Conservation (phyloP, 1,140 invertebrate species). For the Ceratina japonica region DNA sequence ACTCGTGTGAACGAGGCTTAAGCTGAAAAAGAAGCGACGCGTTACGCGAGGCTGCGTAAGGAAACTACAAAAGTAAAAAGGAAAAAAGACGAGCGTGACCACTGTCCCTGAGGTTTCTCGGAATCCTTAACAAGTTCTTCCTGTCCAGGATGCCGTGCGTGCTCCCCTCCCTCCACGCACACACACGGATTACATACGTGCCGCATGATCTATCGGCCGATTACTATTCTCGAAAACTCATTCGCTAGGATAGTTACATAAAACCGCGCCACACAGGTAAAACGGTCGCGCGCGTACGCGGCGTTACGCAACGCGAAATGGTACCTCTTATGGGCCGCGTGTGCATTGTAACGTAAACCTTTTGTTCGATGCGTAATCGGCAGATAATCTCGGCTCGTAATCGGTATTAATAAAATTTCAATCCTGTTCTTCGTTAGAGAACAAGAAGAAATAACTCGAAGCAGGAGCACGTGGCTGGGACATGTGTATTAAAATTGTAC, state of each 20-base stretch:
- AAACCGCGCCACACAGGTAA: constrained; percentile 7
- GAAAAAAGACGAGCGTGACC: not conserved
- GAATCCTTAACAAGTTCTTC: constrained; percentile 16
- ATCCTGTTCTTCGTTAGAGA: no score
- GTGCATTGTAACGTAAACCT: constrained; percentile 32
- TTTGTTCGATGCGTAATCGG: not conserved
- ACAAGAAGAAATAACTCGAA: no score
- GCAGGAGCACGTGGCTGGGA: no score
- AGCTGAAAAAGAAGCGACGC: constrained; percentile 8
- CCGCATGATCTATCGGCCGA: constrained; percentile 25
- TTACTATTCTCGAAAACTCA: constrained; percentile 40
- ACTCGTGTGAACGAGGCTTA: not conserved
- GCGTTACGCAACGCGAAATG: constrained; percentile 36
- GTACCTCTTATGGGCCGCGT: not conserved
- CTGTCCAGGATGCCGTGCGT: not conserved
- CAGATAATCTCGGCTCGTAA: no score
- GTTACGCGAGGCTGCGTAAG: constrained; percentile 22
- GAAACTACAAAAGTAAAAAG: constrained; percentile 33
- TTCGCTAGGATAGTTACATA: constrained; percentile 38
- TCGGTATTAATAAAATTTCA: no score
- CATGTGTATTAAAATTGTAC: no score
- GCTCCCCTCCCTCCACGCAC: no score
- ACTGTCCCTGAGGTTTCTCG: constrained; percentile 26
- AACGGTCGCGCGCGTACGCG: no score
- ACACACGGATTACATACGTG: no score